Percentiles rank a stretch among this genome's conserved stretches.
Evolutionary conservation across 1,140 invertebrate genomes (phyloP).

Genomic region (Hesperophylax magnus): DNA sequence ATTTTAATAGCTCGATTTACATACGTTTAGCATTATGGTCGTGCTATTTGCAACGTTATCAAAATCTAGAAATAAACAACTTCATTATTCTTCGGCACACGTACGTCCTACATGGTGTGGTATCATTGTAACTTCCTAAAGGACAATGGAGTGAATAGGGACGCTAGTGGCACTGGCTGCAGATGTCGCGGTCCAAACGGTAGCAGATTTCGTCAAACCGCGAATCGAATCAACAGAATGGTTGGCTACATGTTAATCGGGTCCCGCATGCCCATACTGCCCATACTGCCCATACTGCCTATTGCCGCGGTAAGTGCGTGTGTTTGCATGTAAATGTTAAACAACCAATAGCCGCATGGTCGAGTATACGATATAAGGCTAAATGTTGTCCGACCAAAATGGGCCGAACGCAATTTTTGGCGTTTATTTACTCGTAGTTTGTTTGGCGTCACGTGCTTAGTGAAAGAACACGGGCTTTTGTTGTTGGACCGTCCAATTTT

Average conservation of each 20-base stretch:
- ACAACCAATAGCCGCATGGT: background rate
- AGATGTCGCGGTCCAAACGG: slow-evolving; percentile 7
- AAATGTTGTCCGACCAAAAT: background rate
- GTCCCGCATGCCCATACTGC: background rate
- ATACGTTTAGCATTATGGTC: too few species aligned
- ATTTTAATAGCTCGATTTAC: too few species aligned
- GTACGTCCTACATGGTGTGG: too few species aligned
- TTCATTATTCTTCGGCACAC: too few species aligned
- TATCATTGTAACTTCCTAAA: too few species aligned
- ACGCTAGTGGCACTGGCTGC: background rate
- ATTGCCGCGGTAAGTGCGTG: background rate
- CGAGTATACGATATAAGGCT: background rate
- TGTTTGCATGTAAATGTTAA: slow-evolving; percentile 10
- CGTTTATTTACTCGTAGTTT: background rate
- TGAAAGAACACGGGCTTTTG: background rate
- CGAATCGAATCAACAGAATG: slow-evolving; percentile 20
- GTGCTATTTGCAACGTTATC: too few species aligned
- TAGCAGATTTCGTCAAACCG: slow-evolving; percentile 46
- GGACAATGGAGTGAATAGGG: too few species aligned
- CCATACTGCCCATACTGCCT: background rate
- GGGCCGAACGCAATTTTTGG: background rate
- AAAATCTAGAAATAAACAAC: too few species aligned
- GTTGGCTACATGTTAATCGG: slow-evolving; percentile 14
- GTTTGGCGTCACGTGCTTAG: background rate
- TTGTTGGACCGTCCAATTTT: background rate